Evolutionary conservation across 1,140 invertebrate species (phyloP).

Genomic region (Paramacrobiotus metropolitanus): DNA sequence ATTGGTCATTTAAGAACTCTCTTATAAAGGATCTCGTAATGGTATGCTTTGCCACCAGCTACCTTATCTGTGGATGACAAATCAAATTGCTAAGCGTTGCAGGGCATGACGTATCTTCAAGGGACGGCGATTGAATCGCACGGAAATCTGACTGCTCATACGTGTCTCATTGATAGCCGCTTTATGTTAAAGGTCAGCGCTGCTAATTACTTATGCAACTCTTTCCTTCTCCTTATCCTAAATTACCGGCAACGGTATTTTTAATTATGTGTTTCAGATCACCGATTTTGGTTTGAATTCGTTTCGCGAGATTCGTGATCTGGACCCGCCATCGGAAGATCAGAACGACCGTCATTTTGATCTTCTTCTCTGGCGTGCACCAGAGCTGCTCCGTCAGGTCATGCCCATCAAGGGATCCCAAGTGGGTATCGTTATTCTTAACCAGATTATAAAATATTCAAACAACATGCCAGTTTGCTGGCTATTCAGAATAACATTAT

Average conservation of each 20-base stretch:
- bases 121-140: not conserved
- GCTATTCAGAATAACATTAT: too few relatives aligned
- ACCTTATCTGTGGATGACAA: too few relatives aligned
- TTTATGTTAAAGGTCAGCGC: slow-evolving; percentile 94
- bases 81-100: too few relatives aligned
- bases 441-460: too few relatives aligned
- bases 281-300: slow-evolving; percentile 73
- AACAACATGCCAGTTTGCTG: not conserved
- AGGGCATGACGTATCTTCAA: not conserved
- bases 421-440: not conserved
- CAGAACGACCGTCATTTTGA: not conserved
- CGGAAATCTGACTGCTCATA: not conserved
- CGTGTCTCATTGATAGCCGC: slow-evolving; percentile 70
- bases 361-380: not conserved
- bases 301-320: not conserved
- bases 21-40: slow-evolving; percentile 74
- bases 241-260: too few relatives aligned
- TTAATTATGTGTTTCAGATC: too few relatives aligned
- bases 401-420: not conserved
- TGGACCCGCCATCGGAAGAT: not conserved
- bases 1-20: slow-evolving; percentile 78
- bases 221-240: too few relatives aligned
- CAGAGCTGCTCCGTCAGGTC: not conserved
- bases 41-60: too few relatives aligned
- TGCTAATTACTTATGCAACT: too few relatives aligned